A percentile compares a stretch with the other conserved stretches of the same genome.
These are phyloP conservation scores for Sycophila sp. DNA, from an alignment of 1,140 invertebrate genomes.

Conservation along the genomic window DNA sequence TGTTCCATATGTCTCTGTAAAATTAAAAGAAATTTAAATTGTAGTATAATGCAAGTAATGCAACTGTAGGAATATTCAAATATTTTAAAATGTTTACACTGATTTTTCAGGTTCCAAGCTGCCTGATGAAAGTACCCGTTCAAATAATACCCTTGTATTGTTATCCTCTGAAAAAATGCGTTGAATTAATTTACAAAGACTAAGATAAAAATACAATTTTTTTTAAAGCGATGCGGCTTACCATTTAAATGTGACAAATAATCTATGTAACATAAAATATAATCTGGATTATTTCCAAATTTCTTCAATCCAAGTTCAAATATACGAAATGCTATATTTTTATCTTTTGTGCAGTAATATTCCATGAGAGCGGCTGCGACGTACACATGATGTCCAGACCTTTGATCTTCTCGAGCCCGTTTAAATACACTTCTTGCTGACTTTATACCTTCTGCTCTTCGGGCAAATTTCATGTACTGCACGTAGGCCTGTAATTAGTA, in stretches of 20 bases:
- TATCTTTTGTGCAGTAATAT: constrained; percentile 99
- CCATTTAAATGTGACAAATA: constrained; percentile 98
- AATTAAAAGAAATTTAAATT: constrained; percentile 18
- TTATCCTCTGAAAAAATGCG: constrained; percentile 87
- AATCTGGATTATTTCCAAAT: constrained; percentile 93
- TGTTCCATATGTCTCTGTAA: constrained; percentile 95
- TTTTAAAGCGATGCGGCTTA: constrained; percentile 60
- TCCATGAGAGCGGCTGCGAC: constrained; percentile 98
- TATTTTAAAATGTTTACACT: constrained; percentile 73
- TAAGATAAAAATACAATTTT: constrained; percentile 6
- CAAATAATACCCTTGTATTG: constrained; percentile 97
- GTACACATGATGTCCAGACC: constrained; percentile 91
- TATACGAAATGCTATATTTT: constrained; percentile 97
- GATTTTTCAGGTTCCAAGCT: constrained; percentile 91
- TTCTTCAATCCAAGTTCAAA: constrained; percentile 98
- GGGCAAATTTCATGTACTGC: constrained; percentile 99
- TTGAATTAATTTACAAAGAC: background rate
- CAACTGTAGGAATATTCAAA: no score
- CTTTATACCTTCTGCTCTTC: constrained; percentile 97
- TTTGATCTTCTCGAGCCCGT: constrained; percentile 89
- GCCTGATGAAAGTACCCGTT: constrained; percentile 94
- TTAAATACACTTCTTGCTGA: constrained; percentile 95
- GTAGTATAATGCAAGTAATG: no score
- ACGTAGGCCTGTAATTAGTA: constrained; percentile 85
- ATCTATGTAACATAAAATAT: constrained; percentile 95